phyloP scores from a whole-genome alignment of 2,888 invertebrate genomes.

The Pandemis corylana region DNA sequence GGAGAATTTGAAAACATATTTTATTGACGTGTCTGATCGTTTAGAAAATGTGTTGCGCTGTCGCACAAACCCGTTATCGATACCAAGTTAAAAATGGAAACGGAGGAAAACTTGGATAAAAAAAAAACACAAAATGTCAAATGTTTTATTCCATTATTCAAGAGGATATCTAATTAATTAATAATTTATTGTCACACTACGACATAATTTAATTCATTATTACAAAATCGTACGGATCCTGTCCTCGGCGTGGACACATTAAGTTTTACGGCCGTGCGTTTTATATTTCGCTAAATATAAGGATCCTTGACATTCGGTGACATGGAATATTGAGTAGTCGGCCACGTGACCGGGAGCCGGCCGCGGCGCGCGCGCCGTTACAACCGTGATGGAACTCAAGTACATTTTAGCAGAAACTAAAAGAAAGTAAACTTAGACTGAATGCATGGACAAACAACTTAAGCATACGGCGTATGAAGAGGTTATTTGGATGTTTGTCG shows the following conservation, averaged over 20 bases:
- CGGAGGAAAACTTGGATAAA: slow-evolving; percentile 18
- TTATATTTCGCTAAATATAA: slow-evolving; percentile 37
- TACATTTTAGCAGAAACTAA: slow-evolving; percentile 52
- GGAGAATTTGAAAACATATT: slow-evolving; percentile 23
- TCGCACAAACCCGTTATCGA: not conserved
- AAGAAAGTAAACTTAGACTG: slow-evolving; percentile 56
- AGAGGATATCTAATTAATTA: slow-evolving; percentile 36
- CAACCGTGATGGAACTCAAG: slow-evolving; percentile 46
- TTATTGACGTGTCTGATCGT: slow-evolving; percentile 10
- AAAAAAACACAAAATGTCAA: slow-evolving; percentile 23
- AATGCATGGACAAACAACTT: slow-evolving; percentile 57
- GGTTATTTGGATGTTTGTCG: slow-evolving; percentile 36
- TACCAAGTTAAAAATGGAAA: slow-evolving; percentile 3
- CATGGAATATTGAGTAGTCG: slow-evolving; percentile 28
- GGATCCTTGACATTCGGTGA: slow-evolving; percentile 40
- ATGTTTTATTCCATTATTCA: slow-evolving; percentile 16
- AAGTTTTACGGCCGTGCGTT: slow-evolving; percentile 38
- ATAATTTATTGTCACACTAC: slow-evolving; percentile 37
- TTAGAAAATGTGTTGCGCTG: not conserved
- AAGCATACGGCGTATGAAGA: slow-evolving; percentile 32
- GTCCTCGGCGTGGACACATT: slow-evolving; percentile 40
- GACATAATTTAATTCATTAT: slow-evolving; percentile 39
- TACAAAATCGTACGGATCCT: slow-evolving; percentile 34
- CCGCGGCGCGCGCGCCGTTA: slow-evolving; percentile 45
- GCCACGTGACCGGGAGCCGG: slow-evolving; percentile 20